Evolutionary conservation across 1,140 invertebrate species (phyloP), one percentile per base, ranked within the genome.

Genomic region (Drepana arcuata): DNA sequence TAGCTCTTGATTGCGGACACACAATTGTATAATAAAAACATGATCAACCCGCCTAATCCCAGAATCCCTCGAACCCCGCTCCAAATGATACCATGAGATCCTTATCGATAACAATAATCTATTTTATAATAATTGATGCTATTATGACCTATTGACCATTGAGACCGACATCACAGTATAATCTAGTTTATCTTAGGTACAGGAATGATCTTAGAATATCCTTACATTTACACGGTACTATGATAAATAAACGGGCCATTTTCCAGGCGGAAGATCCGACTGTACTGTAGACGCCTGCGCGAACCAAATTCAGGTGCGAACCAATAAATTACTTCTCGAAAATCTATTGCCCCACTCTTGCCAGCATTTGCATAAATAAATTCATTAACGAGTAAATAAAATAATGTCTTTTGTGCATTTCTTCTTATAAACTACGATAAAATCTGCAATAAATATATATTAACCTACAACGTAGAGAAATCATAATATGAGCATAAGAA

Each of bases 81-180:
- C 57, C 64, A 75, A 63, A 61, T 66, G 60, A 74, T 77, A 75
- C 69, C 37, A 73, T 75, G 77, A 81, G 77, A 81, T 77, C 77
- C 75, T 81, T 77, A 78, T 74, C 71, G 69, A 77, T 81, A 77
- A 81, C 64, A 68, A 77, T 74, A 72, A 63, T 69, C 70, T 80
- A 77, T 75, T 68, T n/a, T 68, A 70, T 74, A 68, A 74, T 80
- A 78, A 78, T 78, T 78, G 71, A 80, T 73, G 61, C 64, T 75
- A 78, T 73, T n/a, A 66, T 74, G 58, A 68, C 42, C 71, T 80
- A 80, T 63, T 73, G 67, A 78, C 71, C 69, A 56, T 73, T 70
- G 75, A 75, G 75, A 77, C 75, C 75, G 60, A 71, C 75, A 80
- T 78, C 75, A 80, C 75, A 78, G 77, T 78, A 75, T 73, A 73